Evolutionary conservation across 2,797 vertebrate species (phyloP).

Genomic region (Fistularia tabacaria): DNA sequence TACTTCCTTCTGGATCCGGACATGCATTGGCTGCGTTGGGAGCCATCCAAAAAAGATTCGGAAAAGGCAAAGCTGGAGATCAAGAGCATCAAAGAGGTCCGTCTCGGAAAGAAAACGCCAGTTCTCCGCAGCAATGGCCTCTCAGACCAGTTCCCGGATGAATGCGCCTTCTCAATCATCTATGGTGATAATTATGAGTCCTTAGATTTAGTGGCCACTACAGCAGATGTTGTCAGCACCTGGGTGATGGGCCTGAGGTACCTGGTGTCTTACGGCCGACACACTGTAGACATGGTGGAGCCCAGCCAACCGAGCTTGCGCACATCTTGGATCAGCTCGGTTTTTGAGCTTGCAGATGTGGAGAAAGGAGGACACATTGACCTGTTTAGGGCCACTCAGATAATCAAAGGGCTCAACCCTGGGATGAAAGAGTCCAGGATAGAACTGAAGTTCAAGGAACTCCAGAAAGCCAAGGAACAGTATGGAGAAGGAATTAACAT

Average conservation of each 20-base stretch:
- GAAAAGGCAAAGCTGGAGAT: constrained; percentile 92
- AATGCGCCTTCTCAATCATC: constrained; percentile 93
- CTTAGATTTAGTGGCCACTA: constrained; percentile 86
- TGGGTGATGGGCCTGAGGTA: constrained; percentile 96
- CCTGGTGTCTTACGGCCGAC: constrained; percentile 87
- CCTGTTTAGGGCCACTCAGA: constrained; percentile 83
- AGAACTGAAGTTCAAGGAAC: constrained; percentile 90
- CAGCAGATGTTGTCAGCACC: constrained; percentile 86
- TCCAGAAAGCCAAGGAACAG: constrained; percentile 85
- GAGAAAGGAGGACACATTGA: constrained; percentile 82
- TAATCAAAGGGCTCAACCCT: constrained; percentile 88
- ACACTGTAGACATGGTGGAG: constrained; percentile 79
- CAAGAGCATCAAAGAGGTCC: constrained; percentile 89
- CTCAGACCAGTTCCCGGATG: constrained; percentile 89
- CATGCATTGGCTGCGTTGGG: constrained; percentile 88
- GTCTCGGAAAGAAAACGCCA: constrained; percentile 89
- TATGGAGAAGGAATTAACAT: constrained; percentile 78
- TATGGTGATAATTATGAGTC: constrained; percentile 94
- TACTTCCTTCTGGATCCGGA: constrained; percentile 89
- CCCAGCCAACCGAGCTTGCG: constrained; percentile 81
- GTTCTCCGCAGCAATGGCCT: constrained; percentile 88
- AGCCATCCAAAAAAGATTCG: constrained; percentile 91
- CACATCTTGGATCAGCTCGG: constrained; percentile 89
- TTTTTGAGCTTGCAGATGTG: constrained; percentile 84
- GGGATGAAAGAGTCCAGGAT: constrained; percentile 89